Conservation (phyloP, 1,140 invertebrate species). For the Druon quercuslanigerum region DNA sequence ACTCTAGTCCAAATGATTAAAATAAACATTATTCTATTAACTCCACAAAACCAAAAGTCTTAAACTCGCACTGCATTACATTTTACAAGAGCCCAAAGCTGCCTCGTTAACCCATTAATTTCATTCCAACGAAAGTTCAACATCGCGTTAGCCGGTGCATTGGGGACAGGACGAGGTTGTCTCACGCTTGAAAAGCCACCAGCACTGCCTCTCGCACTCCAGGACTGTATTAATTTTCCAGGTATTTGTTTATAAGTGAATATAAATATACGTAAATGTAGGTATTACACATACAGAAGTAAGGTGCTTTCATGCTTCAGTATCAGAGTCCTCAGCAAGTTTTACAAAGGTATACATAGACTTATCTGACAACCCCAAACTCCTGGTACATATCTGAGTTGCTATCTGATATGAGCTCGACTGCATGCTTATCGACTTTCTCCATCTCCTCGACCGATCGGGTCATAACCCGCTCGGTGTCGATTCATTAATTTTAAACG, state of each 20-base stretch:
- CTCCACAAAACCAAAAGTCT: not conserved
- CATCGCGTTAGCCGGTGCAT: slow-evolving; percentile 1
- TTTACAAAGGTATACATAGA: slow-evolving; percentile 55
- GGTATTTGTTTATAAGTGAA: slow-evolving; percentile 8
- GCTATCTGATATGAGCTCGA: slow-evolving; percentile 67
- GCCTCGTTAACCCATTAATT: not conserved
- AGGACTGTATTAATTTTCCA: slow-evolving; percentile 42
- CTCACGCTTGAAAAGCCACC: slow-evolving; percentile 45
- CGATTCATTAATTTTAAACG: not conserved
- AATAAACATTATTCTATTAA: not conserved
- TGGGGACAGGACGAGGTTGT: slow-evolving; percentile 47
- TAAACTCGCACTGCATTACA: not conserved
- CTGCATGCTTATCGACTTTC: slow-evolving; percentile 59
- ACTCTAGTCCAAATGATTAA: not conserved
- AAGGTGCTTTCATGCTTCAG: slow-evolving; percentile 35
- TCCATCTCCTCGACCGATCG: slow-evolving; percentile 64
- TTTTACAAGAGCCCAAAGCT: not conserved
- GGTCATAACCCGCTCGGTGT: slow-evolving; percentile 45
- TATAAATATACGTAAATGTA: slow-evolving; percentile 1
- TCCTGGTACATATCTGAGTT: slow-evolving; percentile 57
- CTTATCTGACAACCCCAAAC: slow-evolving; percentile 53
- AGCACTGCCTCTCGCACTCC: slow-evolving; percentile 54
- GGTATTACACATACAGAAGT: slow-evolving; percentile 32
- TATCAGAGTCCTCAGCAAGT: slow-evolving; percentile 40
- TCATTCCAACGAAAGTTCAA: slow-evolving; percentile 10